Conservation (phyloP, 1,140 invertebrate genomes). For the Neoseiulus cucumeris region DNA sequence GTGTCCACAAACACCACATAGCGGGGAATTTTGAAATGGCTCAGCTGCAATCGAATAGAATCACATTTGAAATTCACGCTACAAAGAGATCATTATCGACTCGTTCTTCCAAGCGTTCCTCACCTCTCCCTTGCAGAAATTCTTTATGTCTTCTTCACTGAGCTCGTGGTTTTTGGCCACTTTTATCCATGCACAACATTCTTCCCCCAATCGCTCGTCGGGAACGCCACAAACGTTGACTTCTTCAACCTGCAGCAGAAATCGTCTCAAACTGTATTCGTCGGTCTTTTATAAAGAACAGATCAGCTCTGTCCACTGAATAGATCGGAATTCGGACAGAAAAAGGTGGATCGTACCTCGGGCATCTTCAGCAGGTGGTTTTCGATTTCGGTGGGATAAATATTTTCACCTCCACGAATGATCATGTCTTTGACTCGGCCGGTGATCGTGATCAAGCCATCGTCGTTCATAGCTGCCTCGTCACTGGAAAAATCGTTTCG, state of each 20-base stretch:
- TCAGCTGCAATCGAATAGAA: conserved; percentile 33
- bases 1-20: conserved; percentile 45
- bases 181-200: conserved; percentile 19
- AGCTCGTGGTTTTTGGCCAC: conserved; percentile 7
- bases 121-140: conserved; percentile 19
- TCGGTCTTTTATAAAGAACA: too few species aligned
- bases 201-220: conserved; percentile 18
- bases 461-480: conserved; percentile 30
- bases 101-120: background rate
- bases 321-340: too few species aligned
- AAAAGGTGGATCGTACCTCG: background rate
- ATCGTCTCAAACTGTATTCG: conserved; percentile 17
- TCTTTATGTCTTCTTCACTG: conserved; percentile 11
- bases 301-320: too few species aligned
- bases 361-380: conserved; percentile 13
- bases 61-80: too few species aligned
- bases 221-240: conserved; percentile 18
- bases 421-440: conserved; percentile 36
- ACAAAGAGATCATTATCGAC: too few species aligned
- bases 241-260: conserved; percentile 30
- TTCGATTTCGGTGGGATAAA: conserved; percentile 24
- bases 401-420: conserved; percentile 37
- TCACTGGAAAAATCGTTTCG: conserved; percentile 25
- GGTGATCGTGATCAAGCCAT: conserved; percentile 32
- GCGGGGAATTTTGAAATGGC: conserved; percentile 59